Conservation (phyloP, 2,888 invertebrate species). For the Caprella mutica region DNA sequence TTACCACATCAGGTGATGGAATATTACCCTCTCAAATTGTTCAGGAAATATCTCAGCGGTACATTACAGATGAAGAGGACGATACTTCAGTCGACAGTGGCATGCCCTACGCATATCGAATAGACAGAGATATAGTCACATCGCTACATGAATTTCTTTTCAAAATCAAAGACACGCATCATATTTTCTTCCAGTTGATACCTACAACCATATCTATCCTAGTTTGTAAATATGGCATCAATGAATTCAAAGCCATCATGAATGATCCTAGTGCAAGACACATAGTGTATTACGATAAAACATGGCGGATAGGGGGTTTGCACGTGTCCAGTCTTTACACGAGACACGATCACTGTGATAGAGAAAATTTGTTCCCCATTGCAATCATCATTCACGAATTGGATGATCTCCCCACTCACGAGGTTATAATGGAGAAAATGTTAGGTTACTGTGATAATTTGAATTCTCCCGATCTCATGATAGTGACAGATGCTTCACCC, state of each 20-base stretch:
- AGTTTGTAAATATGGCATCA: slow-evolving; percentile 5
- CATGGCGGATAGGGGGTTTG: not conserved
- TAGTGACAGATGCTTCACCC: slow-evolving; percentile 4
- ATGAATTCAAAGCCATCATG: slow-evolving; percentile 4
- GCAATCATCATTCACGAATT: slow-evolving; percentile 2
- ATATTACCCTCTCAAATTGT: not conserved
- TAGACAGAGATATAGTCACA: not conserved
- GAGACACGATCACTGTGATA: slow-evolving; percentile 2
- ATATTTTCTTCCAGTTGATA: slow-evolving; percentile 5
- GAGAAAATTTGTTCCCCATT: slow-evolving; percentile 1
- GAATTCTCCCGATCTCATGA: slow-evolving; percentile 1
- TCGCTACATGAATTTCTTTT: slow-evolving; percentile 1
- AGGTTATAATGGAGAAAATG: slow-evolving; percentile 4
- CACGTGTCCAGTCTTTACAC: slow-evolving; percentile 4
- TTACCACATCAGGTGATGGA: not conserved
- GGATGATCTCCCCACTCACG: not conserved
- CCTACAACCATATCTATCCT: slow-evolving; percentile 4
- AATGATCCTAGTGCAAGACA: not conserved
- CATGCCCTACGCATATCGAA: slow-evolving; percentile 3
- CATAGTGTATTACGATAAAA: slow-evolving; percentile 8
- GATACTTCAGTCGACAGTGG: slow-evolving; percentile 7
- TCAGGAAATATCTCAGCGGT: not conserved
- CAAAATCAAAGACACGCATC: slow-evolving; percentile 4
- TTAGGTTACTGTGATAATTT: not conserved
- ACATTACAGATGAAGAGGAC: slow-evolving; percentile 1